Evolutionary conservation across 2,888 invertebrate species (phyloP).

Genomic region (Neoaliturus tenellus): DNA sequence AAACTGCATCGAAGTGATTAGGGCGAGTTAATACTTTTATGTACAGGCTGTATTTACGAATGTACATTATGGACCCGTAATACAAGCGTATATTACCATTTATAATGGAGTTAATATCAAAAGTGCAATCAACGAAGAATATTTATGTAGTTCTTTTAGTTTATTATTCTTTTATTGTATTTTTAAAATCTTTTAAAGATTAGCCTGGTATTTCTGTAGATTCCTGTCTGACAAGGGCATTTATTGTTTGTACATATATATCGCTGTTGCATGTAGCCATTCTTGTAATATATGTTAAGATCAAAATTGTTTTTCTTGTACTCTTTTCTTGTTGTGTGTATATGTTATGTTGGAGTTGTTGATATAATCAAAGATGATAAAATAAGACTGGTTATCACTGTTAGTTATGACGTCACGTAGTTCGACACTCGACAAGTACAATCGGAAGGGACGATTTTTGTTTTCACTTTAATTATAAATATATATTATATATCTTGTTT

Average conservation of each 20-base stretch:
- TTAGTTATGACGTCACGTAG: constrained; percentile 66
- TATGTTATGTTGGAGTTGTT: constrained; percentile 59
- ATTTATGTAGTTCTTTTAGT: constrained; percentile 48
- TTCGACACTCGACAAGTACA: constrained; percentile 50
- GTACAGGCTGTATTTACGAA: constrained; percentile 2
- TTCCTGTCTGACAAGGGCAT: constrained; percentile 54
- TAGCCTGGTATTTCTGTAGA: constrained; percentile 39
- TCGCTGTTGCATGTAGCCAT: constrained; percentile 54
- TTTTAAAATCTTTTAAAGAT: constrained; percentile 54
- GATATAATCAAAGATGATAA: constrained; percentile 65
- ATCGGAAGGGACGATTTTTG: constrained; percentile 57
- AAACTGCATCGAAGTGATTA: neutral
- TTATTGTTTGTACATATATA: constrained; percentile 59
- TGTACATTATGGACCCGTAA: constrained; percentile 13
- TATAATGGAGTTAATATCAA: constrained; percentile 55
- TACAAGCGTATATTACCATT: constrained; percentile 32
- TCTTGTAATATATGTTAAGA: constrained; percentile 52
- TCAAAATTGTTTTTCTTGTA: constrained; percentile 57
- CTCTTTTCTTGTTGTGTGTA: constrained; percentile 58
- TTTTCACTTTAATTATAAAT: constrained; percentile 65
- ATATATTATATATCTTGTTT: constrained; percentile 52
- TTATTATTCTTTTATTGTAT: constrained; percentile 51
- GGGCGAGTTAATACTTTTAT: neutral
- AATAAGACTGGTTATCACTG: constrained; percentile 67
- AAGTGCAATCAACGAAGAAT: constrained; percentile 56